Conservation (phyloP, 1,140 invertebrate genomes). For the Conopomorpha cramerella region DNA sequence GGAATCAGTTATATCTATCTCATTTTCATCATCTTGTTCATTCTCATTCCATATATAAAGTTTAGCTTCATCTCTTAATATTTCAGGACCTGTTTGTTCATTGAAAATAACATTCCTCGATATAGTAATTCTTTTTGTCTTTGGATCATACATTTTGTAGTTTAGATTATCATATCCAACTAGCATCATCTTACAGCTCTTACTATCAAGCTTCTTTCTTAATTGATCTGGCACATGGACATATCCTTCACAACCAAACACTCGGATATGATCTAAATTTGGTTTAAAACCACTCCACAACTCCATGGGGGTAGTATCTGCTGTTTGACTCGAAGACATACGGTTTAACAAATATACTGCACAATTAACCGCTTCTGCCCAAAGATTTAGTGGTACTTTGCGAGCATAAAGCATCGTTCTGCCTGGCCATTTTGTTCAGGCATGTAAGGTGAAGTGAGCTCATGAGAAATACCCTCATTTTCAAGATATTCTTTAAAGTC, state of each 20-base stretch:
- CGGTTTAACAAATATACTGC: conserved; percentile 33
- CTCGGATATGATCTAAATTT: conserved; percentile 7
- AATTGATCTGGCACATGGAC: conserved; percentile 13
- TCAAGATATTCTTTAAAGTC: too few species aligned
- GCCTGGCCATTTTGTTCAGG: conserved; percentile 29
- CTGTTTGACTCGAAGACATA: conserved; percentile 9
- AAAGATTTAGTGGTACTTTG: conserved; percentile 7
- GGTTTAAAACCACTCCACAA: conserved; percentile 13
- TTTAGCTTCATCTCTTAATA: conserved; percentile 9
- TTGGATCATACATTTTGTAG: conserved; percentile 11
- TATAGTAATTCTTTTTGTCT: conserved; percentile 13
- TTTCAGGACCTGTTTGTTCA: conserved; percentile 8
- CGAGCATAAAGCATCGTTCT: conserved; percentile 8
- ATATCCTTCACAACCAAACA: conserved; percentile 12
- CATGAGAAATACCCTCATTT: too few species aligned
- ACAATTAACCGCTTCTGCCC: conserved; percentile 14
- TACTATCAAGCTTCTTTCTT: conserved; percentile 12
- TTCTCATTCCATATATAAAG: conserved; percentile 1
- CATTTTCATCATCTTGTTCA: not conserved
- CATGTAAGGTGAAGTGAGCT: too few species aligned
- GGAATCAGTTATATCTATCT: not conserved
- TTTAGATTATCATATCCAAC: conserved; percentile 14
- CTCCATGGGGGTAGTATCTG: conserved; percentile 8
- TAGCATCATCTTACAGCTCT: conserved; percentile 14
- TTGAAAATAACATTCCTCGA: conserved; percentile 19